phyloP scores from a whole-genome alignment of 1,140 invertebrate species.

The Megathymus violae region DNA sequence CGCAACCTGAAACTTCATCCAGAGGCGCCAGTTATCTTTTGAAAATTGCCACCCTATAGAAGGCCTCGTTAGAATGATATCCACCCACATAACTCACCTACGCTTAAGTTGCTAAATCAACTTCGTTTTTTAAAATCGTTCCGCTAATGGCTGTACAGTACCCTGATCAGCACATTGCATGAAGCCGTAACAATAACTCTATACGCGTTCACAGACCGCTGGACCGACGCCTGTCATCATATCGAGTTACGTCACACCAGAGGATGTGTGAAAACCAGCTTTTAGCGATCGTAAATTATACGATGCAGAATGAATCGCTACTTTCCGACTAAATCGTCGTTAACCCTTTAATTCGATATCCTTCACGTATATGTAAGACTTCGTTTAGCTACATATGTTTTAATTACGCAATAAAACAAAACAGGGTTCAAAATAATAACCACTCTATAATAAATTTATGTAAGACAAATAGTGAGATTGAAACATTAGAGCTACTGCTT shows the following conservation, averaged over 20 bases:
- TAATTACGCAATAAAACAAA: no score
- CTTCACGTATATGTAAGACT: neutral
- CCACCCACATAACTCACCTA: no score
- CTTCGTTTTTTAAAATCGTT: neutral
- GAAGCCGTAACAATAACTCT: conserved; percentile 32
- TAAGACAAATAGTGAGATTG: no score
- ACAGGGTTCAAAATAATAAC: no score
- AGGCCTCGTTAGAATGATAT: no score
- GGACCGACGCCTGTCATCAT: conserved; percentile 18
- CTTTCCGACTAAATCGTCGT: neutral
- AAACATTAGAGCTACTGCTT: no score
- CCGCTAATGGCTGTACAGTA: conserved; percentile 2
- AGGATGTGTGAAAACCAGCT: conserved; percentile 25
- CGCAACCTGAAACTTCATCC: no score
- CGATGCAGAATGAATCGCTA: neutral
- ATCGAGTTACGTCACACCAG: conserved; percentile 23
- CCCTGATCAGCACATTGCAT: conserved; percentile 15
- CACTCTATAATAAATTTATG: no score
- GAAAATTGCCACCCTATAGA: no score
- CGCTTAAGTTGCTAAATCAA: neutral
- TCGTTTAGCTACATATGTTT: no score
- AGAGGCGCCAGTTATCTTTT: no score
- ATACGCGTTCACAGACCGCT: conserved; percentile 19
- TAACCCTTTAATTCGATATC: conserved; percentile 11
- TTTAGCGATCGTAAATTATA: conserved; percentile 21